A percentile compares a stretch with the other conserved stretches of the same genome.
phyloP scores from a whole-genome alignment of 92 coral and sea anemone species.

The Bergia puertoricense region DNA sequence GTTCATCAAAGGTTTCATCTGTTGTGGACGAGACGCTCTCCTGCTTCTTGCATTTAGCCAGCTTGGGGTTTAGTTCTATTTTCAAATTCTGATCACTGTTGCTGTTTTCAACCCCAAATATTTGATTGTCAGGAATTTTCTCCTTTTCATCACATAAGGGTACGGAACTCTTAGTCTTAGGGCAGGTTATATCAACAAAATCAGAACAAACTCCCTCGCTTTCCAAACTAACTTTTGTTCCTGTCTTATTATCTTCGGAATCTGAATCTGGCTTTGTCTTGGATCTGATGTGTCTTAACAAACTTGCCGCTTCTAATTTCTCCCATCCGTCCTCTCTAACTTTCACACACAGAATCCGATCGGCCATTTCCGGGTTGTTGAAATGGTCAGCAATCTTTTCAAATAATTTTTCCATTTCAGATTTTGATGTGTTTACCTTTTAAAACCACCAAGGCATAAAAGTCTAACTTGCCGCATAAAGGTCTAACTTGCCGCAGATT shows the following conservation, averaged over 20 bases:
- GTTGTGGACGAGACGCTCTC: slow-evolving; percentile 16
- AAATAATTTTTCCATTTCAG: slow-evolving; percentile 55
- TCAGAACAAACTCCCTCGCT: neutral
- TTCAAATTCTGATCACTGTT: neutral
- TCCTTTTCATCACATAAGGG: neutral
- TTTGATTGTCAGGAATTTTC: neutral
- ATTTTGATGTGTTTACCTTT: neutral
- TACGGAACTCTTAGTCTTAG: neutral
- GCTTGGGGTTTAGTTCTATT: neutral
- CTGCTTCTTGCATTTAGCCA: slow-evolving; percentile 27
- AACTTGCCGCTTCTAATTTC: slow-evolving; percentile 72
- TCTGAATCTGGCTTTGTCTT: neutral
- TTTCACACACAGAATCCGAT: slow-evolving; percentile 81
- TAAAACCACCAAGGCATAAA: neutral
- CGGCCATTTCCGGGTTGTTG: slow-evolving; percentile 91
- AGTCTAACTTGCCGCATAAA: neutral
- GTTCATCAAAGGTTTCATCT: neutral
- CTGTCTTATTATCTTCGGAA: neutral
- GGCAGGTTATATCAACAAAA: neutral
- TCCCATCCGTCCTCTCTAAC: slow-evolving; percentile 87
- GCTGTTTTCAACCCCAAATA: neutral
- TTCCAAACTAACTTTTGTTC: neutral
- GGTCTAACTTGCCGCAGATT: neutral
- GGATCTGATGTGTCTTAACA: slow-evolving; percentile 52
- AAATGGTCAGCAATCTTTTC: slow-evolving; percentile 89